These are phyloP conservation scores for Amphipyra tragopoginis DNA, from an alignment of 2,888 invertebrate genomes.

Conservation along the genomic window DNA sequence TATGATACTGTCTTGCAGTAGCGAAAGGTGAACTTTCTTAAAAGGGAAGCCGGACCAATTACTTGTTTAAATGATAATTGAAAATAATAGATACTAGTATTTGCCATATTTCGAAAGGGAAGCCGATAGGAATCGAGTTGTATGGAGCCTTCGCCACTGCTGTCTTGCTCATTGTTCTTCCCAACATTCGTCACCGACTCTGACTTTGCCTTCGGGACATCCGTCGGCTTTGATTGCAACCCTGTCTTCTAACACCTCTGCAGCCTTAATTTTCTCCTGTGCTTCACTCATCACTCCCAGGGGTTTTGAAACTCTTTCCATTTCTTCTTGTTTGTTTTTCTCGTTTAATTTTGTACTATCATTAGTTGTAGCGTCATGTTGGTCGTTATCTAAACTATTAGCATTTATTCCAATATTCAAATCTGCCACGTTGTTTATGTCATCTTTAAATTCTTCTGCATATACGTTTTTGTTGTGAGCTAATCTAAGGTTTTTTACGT, in stretches of 20 bases:
- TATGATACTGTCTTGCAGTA: no score
- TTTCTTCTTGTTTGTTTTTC: neutral
- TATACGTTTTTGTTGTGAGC: neutral
- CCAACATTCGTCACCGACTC: neutral
- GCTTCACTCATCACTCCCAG: neutral
- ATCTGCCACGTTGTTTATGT: neutral
- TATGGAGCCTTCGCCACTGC: no score
- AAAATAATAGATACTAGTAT: no score
- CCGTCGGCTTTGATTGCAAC: rapidly evolving
- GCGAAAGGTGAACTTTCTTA: no score
- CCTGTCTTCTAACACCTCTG: neutral
- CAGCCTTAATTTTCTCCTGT: neutral
- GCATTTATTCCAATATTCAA: neutral
- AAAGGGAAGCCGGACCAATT: no score
- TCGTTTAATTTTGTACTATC: neutral
- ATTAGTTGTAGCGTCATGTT: neutral
- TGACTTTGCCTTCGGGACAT: neutral
- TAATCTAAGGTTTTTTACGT: neutral
- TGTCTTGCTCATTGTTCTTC: neutral
- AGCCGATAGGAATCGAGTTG: no score
- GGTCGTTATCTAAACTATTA: neutral
- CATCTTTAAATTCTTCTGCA: neutral
- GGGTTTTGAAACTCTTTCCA: neutral
- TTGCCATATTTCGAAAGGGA: no score
- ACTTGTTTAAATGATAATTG: no score